Percentiles rank a stretch among this genome's conserved stretches.
Evolutionary conservation across 2,113 vertebrate species (phyloP).

Genomic region (Polypterus senegalus): DNA sequence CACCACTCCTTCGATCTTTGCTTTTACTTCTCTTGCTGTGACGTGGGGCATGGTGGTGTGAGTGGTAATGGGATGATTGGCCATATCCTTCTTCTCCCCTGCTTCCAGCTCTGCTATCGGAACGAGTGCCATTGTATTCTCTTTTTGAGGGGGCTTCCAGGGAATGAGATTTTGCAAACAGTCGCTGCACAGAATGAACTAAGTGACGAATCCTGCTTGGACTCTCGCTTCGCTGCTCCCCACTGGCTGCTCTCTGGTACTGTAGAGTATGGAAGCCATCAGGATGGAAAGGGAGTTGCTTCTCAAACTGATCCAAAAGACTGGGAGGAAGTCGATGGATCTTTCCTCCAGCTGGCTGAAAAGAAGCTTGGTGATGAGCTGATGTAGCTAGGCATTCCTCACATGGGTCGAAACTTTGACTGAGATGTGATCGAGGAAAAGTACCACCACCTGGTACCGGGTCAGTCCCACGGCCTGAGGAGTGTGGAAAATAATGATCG

Average conservation of each 20-base stretch:
- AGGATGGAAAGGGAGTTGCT: conserved; percentile 90
- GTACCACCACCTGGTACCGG: conserved; percentile 69
- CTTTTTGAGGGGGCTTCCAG: conserved; percentile 85
- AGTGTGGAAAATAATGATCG: conserved; percentile 72
- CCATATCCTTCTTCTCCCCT: conserved; percentile 23
- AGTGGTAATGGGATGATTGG: conserved; percentile 35
- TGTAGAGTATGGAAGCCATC: conserved; percentile 95
- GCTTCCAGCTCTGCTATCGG: conserved; percentile 58
- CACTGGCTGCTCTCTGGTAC: conserved; percentile 79
- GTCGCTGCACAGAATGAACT: conserved; percentile 94
- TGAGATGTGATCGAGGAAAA: conserved; percentile 87
- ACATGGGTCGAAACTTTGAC: conserved; percentile 80
- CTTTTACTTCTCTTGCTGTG: conserved; percentile 70
- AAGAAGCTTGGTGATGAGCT: conserved; percentile 40
- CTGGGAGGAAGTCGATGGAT: conserved; percentile 85
- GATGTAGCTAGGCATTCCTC: conserved; percentile 73
- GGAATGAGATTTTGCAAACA: conserved; percentile 96
- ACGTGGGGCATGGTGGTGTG: conserved; percentile 64
- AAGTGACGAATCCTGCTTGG: conserved; percentile 94
- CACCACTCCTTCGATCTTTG: conserved; percentile 60
- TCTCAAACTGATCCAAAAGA: conserved; percentile 90
- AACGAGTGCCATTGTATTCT: conserved; percentile 80
- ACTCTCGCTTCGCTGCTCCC: conserved; percentile 84
- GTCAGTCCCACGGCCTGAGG: conserved; percentile 63
- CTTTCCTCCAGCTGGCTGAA: conserved; percentile 41